These are phyloP conservation scores for Erethizon dorsatum DNA, from an alignment of 2,797 vertebrate genomes.

Conservation along the genomic window DNA sequence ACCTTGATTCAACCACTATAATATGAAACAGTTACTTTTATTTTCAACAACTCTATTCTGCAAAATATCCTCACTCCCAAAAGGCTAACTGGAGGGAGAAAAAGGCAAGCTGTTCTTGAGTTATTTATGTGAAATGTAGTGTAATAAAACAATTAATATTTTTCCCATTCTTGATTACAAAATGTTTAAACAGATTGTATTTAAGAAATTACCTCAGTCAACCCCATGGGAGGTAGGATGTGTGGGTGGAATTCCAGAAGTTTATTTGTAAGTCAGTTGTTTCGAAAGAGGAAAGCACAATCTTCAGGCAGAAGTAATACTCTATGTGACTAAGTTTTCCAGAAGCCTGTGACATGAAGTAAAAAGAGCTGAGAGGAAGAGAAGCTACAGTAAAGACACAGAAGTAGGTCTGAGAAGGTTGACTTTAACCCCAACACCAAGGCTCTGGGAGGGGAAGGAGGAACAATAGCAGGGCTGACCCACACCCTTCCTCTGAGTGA, in stretches of 20 bases:
- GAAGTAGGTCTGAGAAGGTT: background rate
- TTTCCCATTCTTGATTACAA: constrained; percentile 67
- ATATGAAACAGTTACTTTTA: constrained; percentile 49
- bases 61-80: constrained; percentile 51
- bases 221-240: constrained; percentile 12
- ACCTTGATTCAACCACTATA: constrained; percentile 30
- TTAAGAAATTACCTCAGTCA: constrained; percentile 72
- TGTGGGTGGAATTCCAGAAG: constrained; percentile 66
- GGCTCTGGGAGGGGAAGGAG: background rate
- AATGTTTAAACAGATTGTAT: constrained; percentile 74
- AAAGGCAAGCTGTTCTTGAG: constrained; percentile 36
- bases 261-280: constrained; percentile 66
- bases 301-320: constrained; percentile 8
- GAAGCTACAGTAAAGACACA: background rate
- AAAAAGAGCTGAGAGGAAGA: background rate
- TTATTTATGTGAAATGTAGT: constrained; percentile 69
- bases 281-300: constrained; percentile 29
- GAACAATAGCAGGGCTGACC: background rate
- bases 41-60: constrained; percentile 65
- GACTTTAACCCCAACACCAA: background rate
- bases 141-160: constrained; percentile 80
- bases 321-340: background rate
- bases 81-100: background rate
- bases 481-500: constrained; percentile 52
- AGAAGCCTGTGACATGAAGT: background rate